phyloP scores from a whole-genome alignment of 2,888 invertebrate species.

The Eilema sororculum region DNA sequence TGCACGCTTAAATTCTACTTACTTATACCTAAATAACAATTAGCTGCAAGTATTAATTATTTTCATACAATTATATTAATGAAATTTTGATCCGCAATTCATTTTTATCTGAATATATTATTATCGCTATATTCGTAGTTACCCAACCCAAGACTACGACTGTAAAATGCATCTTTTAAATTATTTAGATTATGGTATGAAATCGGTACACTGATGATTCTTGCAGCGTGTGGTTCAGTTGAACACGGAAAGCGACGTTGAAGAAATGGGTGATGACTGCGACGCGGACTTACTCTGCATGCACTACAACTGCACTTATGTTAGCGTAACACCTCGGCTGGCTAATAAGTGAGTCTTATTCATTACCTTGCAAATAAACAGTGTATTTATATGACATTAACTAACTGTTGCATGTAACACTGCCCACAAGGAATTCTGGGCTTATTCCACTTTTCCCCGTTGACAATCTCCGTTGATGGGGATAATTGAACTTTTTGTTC shows the following conservation, averaged over 20 bases:
- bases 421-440: not conserved
- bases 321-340: constrained; percentile 78
- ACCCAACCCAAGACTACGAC: no score
- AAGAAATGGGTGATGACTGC: constrained; percentile 73
- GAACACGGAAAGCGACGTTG: constrained; percentile 71
- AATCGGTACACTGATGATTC: constrained; percentile 8
- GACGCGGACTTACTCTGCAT: constrained; percentile 71
- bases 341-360: constrained; percentile 68
- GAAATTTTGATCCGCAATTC: no score
- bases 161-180: not conserved
- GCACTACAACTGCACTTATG: constrained; percentile 80
- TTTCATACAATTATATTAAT: no score
- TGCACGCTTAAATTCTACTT: no score
- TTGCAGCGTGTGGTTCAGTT: constrained; percentile 72
- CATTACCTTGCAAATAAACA: not conserved
- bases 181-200: not conserved
- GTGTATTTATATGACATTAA: not conserved
- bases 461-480: no score
- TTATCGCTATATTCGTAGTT: no score
- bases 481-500: no score
- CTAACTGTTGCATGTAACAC: not conserved
- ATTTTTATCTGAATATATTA: no score
- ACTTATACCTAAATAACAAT: no score
- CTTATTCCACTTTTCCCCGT: no score
- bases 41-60: no score